Percentiles rank a stretch among this genome's conserved stretches.
Conservation (phyloP, 2,888 invertebrate species). For the Meteorus colon region DNA sequence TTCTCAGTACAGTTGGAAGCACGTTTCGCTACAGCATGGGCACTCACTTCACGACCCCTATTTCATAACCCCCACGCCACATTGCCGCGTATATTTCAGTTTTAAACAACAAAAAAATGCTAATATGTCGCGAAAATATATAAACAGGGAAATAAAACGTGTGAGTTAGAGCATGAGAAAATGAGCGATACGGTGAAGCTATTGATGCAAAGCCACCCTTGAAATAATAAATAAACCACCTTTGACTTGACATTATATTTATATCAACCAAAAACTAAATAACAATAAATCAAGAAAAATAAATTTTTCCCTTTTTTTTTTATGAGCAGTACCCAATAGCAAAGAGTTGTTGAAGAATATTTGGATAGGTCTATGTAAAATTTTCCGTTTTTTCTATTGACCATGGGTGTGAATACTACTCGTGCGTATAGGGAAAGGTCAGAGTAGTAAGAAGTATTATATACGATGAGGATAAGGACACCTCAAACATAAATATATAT, state of each 20-base stretch:
- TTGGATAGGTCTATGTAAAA: conserved; percentile 54
- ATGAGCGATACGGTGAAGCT: conserved; percentile 26
- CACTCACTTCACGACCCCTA: conserved; percentile 44
- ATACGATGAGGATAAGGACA: background rate
- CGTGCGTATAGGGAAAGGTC: conserved; percentile 62
- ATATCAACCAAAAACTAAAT: background rate
- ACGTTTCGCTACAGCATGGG: conserved; percentile 47
- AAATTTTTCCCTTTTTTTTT: background rate
- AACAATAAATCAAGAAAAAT: background rate
- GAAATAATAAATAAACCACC: conserved; percentile 55
- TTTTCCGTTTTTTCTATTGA: conserved; percentile 39
- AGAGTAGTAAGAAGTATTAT: conserved; percentile 25
- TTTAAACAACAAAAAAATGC: conserved; percentile 74
- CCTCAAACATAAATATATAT: background rate
- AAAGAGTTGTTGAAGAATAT: conserved; percentile 51
- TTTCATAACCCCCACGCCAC: conserved; percentile 52
- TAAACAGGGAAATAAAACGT: background rate
- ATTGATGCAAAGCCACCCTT: conserved; percentile 50
- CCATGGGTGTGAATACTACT: conserved; percentile 56
- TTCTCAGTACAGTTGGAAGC: conserved; percentile 49
- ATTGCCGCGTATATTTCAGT: conserved; percentile 71
- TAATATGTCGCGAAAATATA: conserved; percentile 60
- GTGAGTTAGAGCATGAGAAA: conserved; percentile 1
- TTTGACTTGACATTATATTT: conserved; percentile 45
- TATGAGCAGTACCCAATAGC: background rate